Conservation (phyloP, 2,888 invertebrate species). For the Dryobota labecula region DNA sequence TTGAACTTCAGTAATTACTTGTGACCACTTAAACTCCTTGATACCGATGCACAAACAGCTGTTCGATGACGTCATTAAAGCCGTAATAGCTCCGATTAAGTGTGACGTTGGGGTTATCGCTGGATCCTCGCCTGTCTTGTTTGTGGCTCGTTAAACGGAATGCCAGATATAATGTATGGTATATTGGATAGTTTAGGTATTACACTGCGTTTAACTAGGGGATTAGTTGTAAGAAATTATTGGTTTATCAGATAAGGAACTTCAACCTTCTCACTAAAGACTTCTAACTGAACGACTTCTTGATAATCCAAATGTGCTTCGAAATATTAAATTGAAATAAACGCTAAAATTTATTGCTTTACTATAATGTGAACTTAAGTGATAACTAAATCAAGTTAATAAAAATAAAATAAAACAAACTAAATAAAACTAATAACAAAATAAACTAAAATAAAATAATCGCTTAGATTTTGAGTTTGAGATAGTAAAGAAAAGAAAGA, state of each 20-base stretch:
- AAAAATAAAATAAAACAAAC: no score
- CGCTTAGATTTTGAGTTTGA: neutral
- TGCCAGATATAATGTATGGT: slow-evolving; percentile 19
- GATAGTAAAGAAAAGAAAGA: no score
- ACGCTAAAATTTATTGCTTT: no score
- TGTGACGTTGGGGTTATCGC: slow-evolving; percentile 22
- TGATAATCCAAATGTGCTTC: neutral
- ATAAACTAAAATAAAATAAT: neutral
- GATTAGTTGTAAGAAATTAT: neutral
- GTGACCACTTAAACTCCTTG: slow-evolving; percentile 3
- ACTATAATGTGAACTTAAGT: no score
- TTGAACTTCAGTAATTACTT: slow-evolving; percentile 14
- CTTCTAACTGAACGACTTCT: neutral
- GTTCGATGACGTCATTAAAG: slow-evolving; percentile 49
- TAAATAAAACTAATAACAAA: no score
- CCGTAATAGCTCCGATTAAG: slow-evolving; percentile 36
- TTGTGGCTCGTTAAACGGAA: slow-evolving; percentile 14
- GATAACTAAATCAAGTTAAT: no score
- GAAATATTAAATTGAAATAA: neutral
- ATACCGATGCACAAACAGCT: slow-evolving; percentile 33
- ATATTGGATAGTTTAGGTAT: slow-evolving; percentile 6
- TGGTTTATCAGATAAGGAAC: neutral
- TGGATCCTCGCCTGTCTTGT: slow-evolving; percentile 15
- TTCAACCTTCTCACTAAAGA: neutral
- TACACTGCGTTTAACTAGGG: neutral